phyloP scores from a whole-genome alignment of 30 jellyfish, hydroid and myxozoan species.

The Hydractinia symbiolongicarpus region DNA sequence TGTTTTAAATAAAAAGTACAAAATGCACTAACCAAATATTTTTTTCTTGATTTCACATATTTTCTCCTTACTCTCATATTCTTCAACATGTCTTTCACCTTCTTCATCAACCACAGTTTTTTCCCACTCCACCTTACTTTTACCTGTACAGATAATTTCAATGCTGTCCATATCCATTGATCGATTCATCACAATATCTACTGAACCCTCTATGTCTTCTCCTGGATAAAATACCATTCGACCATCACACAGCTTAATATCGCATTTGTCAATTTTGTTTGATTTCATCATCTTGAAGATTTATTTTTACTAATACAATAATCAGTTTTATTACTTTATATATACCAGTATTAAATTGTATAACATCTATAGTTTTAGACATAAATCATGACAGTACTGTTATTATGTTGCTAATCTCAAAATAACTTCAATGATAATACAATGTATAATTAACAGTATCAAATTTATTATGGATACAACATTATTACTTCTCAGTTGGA shows the following conservation, averaged over 20 bases:
- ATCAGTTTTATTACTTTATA: background rate
- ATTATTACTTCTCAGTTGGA: no score
- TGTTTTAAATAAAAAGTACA: no score
- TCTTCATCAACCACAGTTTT: background rate
- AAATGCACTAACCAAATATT: conserved; percentile 4
- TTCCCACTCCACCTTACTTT: conserved; percentile 8
- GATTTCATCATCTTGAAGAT: conserved; percentile 1
- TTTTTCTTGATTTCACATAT: conserved; percentile 7
- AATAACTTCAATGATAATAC: no score
- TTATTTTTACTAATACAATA: background rate
- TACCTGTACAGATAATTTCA: conserved; percentile 14
- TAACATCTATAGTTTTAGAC: no score
- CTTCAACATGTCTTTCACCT: background rate
- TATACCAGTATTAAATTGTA: no score
- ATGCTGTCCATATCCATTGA: conserved; percentile 11
- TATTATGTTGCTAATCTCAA: no score
- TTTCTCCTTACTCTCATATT: conserved; percentile 13
- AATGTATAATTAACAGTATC: no score
- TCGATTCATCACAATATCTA: background rate
- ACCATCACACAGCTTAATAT: conserved; percentile 2
- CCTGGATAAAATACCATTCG: conserved; percentile 19
- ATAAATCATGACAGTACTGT: no score
- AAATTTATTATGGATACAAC: no score
- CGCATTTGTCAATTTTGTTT: conserved; percentile 23
- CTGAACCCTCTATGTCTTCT: conserved; percentile 1